Evolutionary conservation across 2,113 vertebrate species (phyloP).

Genomic region (Sarotherodon lohbergeri): DNA sequence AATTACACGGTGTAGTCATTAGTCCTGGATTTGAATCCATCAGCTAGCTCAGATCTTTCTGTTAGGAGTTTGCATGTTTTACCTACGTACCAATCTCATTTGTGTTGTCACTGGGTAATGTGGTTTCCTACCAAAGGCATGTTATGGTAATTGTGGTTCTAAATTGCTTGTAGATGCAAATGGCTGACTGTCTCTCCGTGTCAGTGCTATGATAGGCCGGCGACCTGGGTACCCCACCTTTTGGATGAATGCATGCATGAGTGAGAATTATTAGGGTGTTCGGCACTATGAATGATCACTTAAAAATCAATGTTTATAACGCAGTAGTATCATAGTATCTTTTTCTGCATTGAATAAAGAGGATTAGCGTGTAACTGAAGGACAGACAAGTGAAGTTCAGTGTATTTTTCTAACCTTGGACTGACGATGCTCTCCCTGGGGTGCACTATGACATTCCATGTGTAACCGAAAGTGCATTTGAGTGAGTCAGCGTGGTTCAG

Average conservation of each 20-base stretch:
- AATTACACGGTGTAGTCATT: not conserved
- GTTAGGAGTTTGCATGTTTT: not conserved
- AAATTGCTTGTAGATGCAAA: not conserved
- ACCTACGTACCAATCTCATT: not conserved
- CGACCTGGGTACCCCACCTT: not conserved
- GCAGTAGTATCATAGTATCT: not conserved
- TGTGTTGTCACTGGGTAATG: not conserved
- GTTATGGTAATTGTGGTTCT: not conserved
- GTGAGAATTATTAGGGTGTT: not conserved
- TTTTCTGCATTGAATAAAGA: not conserved
- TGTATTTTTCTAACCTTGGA: slow-evolving; percentile 42
- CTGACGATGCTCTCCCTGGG: slow-evolving; percentile 10
- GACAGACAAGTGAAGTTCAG: not conserved
- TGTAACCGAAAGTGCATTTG: slow-evolving; percentile 35
- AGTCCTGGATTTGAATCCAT: not conserved
- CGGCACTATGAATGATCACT: not conserved
- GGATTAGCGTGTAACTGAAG: not conserved
- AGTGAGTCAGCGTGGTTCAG: slow-evolving; percentile 49
- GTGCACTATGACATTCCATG: slow-evolving; percentile 36
- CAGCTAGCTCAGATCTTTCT: not conserved
- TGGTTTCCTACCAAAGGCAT: not conserved
- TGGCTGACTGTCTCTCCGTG: not conserved
- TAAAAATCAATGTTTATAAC: not conserved
- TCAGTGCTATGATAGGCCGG: not conserved
- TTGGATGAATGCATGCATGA: not conserved